These are phyloP conservation scores for Neodiprion pinetum DNA, from an alignment of 1,140 invertebrate genomes.

Conservation along the genomic window DNA sequence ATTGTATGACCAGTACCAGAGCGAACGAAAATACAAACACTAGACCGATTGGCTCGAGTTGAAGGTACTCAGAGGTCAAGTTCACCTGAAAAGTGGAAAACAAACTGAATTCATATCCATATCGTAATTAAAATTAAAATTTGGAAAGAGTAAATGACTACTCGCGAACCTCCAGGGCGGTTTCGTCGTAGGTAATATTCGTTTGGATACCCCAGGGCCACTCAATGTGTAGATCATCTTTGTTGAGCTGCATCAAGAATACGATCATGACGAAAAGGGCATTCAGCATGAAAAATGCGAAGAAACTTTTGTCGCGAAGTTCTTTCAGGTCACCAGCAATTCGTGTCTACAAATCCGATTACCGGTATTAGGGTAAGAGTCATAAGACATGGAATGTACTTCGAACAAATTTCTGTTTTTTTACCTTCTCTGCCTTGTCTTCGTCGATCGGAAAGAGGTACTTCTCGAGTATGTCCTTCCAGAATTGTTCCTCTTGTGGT, in stretches of 20 bases:
- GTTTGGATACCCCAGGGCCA: slow-evolving; percentile 75
- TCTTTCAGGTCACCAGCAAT: slow-evolving; percentile 66
- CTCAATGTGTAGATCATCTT: slow-evolving; percentile 72
- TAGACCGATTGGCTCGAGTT: slow-evolving; percentile 80
- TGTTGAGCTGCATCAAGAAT: slow-evolving; percentile 80
- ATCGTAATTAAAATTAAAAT: not conserved
- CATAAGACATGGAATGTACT: too few relatives aligned
- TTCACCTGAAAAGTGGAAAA: slow-evolving; percentile 48
- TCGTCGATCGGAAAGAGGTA: slow-evolving; percentile 77
- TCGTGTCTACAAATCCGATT: not conserved
- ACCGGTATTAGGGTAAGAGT: not conserved
- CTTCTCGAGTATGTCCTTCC: slow-evolving; percentile 74
- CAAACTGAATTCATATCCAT: not conserved
- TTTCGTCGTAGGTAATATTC: slow-evolving; percentile 68
- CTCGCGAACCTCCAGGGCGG: slow-evolving; percentile 40
- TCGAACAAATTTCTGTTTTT: too few relatives aligned
- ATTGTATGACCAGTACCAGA: slow-evolving; percentile 75
- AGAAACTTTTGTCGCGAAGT: slow-evolving; percentile 75
- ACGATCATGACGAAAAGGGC: slow-evolving; percentile 82
- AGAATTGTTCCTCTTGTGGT: slow-evolving; percentile 72
- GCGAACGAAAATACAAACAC: slow-evolving; percentile 80
- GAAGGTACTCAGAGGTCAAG: slow-evolving; percentile 65
- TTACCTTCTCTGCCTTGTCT: slow-evolving; percentile 65
- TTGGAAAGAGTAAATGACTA: slow-evolving; percentile 7
- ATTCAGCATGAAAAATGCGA: slow-evolving; percentile 87